A percentile compares a stretch with the other conserved stretches of the same genome.
These are phyloP conservation scores for Solea senegalensis DNA, from an alignment of 2,113 vertebrate genomes.

Conservation along the genomic window DNA sequence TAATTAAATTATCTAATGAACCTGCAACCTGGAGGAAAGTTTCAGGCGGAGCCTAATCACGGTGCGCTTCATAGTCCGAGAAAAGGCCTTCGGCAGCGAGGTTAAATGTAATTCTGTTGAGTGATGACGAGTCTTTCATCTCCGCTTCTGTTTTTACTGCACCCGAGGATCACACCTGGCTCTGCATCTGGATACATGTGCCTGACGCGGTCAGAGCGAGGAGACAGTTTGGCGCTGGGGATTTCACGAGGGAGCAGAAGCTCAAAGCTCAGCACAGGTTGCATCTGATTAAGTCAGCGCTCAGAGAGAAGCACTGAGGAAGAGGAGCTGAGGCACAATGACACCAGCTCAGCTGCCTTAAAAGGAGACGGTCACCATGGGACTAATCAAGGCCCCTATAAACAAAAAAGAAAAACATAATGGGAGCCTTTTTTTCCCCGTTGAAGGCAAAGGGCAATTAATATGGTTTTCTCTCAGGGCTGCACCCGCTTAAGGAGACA, in stretches of 20 bases:
- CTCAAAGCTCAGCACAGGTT: constrained; percentile 34
- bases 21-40: constrained; percentile 46
- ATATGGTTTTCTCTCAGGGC: constrained; percentile 50
- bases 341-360: constrained; percentile 41
- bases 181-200: constrained; percentile 30
- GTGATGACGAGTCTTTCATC: constrained; percentile 45
- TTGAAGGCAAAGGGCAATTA: constrained; percentile 31
- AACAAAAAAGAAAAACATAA: constrained; percentile 38
- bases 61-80: constrained; percentile 35
- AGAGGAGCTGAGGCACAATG: constrained; percentile 25
- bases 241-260: constrained; percentile 21
- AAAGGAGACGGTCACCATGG: constrained; percentile 41
- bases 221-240: constrained; percentile 26
- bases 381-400: constrained; percentile 53
- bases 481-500: constrained; percentile 14
- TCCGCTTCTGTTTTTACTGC: constrained; percentile 18
- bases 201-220: neutral
- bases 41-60: constrained; percentile 39
- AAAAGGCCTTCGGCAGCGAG: constrained; percentile 40
- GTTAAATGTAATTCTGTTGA: constrained; percentile 60
- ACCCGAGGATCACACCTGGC: constrained; percentile 38
- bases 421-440: constrained; percentile 22
- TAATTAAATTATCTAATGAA: constrained; percentile 53
- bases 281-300: constrained; percentile 51
- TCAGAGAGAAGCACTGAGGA: constrained; percentile 14